phyloP scores from a whole-genome alignment of 2,797 vertebrate species.

The Paguma larvata region DNA sequence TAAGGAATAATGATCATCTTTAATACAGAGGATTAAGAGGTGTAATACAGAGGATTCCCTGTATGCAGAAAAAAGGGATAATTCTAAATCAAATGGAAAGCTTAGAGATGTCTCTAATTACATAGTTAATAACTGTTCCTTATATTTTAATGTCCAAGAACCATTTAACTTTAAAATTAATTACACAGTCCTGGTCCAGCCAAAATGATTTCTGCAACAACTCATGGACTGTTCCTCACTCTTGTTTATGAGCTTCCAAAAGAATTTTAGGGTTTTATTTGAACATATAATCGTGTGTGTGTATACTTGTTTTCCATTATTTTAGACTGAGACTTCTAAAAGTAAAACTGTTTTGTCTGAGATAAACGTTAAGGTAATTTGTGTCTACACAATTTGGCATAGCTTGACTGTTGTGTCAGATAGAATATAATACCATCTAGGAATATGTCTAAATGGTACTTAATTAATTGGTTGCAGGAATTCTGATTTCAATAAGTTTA shows the following conservation, averaged over 20 bases:
- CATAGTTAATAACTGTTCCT: background rate
- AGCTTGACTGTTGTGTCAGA: background rate
- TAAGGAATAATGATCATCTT: background rate
- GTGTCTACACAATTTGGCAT: background rate
- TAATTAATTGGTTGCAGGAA: background rate
- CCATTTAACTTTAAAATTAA: slow-evolving; percentile 53
- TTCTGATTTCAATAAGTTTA: slow-evolving; percentile 22
- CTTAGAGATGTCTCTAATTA: background rate
- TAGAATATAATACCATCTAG: background rate
- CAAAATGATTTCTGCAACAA: background rate
- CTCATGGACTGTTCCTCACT: slow-evolving; percentile 39
- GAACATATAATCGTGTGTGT: background rate
- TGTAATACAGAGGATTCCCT: background rate
- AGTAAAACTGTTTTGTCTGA: background rate
- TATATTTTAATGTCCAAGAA: background rate
- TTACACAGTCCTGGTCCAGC: background rate
- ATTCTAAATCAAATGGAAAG: slow-evolving; percentile 2
- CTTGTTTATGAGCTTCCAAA: slow-evolving; percentile 47
- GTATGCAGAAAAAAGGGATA: background rate
- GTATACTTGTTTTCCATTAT: background rate
- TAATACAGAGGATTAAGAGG: background rate
- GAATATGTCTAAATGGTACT: background rate
- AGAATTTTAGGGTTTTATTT: slow-evolving; percentile 5
- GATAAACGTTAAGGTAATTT: slow-evolving; percentile 33
- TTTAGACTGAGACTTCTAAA: slow-evolving; percentile 5